Evolutionary conservation across 2,888 invertebrate genomes (phyloP).

Genomic region (Acanthacorydalis orientalis): DNA sequence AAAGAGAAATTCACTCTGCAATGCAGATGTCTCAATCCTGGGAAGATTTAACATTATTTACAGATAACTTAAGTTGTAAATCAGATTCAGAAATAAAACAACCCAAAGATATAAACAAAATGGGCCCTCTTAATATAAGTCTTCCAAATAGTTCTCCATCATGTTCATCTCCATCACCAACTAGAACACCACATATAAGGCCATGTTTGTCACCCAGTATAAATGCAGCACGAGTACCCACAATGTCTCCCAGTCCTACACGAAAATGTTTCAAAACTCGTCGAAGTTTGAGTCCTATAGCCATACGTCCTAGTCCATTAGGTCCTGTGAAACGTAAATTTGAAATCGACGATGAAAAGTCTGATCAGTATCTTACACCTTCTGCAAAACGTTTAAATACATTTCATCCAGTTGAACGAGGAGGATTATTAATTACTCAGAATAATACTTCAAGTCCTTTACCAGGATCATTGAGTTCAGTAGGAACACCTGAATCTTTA

Average conservation of each 20-base stretch:
- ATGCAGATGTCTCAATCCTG: slow-evolving; percentile 92
- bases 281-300: slow-evolving; percentile 77
- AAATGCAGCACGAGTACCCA: slow-evolving; percentile 29
- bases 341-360: slow-evolving; percentile 38
- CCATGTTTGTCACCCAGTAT: slow-evolving; percentile 34
- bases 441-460: slow-evolving; percentile 26
- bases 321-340: slow-evolving; percentile 52
- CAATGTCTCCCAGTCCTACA: slow-evolving; percentile 69
- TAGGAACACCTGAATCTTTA: slow-evolving; percentile 41
- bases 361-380: slow-evolving; percentile 23
- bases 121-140: slow-evolving; percentile 29
- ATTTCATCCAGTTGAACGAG: slow-evolving; percentile 19
- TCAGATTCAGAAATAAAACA: slow-evolving; percentile 30
- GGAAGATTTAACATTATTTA: slow-evolving; percentile 72
- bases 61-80: slow-evolving; percentile 31
- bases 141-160: slow-evolving; percentile 33
- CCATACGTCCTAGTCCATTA: slow-evolving; percentile 59
- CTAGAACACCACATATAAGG: slow-evolving; percentile 25
- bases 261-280: slow-evolving; percentile 64
- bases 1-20: slow-evolving; percentile 76
- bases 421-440: slow-evolving; percentile 25
- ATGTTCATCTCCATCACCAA: slow-evolving; percentile 45
- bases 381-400: slow-evolving; percentile 27
- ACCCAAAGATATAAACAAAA: slow-evolving; percentile 23
- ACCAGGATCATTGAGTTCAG: slow-evolving; percentile 36